Base-by-base conservation (phyloP, 2,888 invertebrate genomes). In the Perithous albicinctus region DNA sequence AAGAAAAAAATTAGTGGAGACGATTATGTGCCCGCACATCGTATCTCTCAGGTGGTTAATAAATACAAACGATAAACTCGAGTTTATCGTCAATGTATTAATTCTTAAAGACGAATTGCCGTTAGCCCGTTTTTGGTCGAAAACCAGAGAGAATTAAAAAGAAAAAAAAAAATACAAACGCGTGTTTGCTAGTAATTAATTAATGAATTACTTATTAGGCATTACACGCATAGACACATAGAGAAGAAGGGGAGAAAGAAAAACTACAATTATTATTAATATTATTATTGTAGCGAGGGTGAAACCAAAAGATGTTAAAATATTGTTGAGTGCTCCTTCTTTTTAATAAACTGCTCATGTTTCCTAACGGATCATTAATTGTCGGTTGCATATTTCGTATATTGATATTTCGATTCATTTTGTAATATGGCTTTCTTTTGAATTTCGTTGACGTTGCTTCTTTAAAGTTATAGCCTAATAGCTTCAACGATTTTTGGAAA, bases 341-440 rank as follows among this genome's bases (percentile, higher is more conserved):
- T 82, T 82, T 78, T 82, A 82, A 82, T 82, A 82, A 82, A 80
- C 76, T 43, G 76, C 76, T 80, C 80, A 80, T 80, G 46, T 80
- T 80, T 80, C 76, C 76, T 80, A 80, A 72, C 43, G 32, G 72
- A 59, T 70, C 41, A 70, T 70, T 38, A 26, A 70, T 70, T n/a
- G n/a, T n/a, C 54, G 54, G 41, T 41, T 2, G 10, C 18, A 38
- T 5, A 54, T 5, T 29, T 29, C 5, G 29, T 29, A 4, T 29
- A 29, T 4, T 10, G 41, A n/a, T 3, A 3, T 12, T 5, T 23
- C 29, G 12, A n/a, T n/a, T n/a, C n/a, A n/a, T n/a, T n/a, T n/a
- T n/a, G n/a, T n/a, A n/a, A n/a, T n/a, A n/a, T n/a, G n/a, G 29
- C 6, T 56, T n/a, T 56, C 15, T 1, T 29, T 6, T 15, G n/a